Percentiles rank a stretch among this genome's conserved stretches.
Conservation (phyloP, 1,140 invertebrate genomes). For the Psix sp. region DNA sequence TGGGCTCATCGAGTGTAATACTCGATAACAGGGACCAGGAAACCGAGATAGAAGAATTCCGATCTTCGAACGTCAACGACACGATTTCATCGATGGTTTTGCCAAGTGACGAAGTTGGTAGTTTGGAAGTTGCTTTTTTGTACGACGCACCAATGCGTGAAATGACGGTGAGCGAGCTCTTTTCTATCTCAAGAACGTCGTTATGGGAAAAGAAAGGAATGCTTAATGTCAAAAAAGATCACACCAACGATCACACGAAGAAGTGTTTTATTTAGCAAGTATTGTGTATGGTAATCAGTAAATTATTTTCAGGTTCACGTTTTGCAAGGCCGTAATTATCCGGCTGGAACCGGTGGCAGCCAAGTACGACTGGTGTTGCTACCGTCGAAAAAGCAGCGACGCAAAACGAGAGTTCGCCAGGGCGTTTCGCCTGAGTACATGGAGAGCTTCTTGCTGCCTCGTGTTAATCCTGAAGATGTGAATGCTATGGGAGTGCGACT, state of each 20-base stretch:
- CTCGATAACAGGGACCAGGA: slow-evolving; percentile 71
- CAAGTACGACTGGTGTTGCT: slow-evolving; percentile 91
- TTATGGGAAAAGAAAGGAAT: not conserved
- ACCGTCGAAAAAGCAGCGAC: slow-evolving; percentile 94
- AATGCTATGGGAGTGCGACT: slow-evolving; percentile 92
- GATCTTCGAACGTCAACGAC: slow-evolving; percentile 61
- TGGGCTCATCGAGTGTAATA: slow-evolving; percentile 67
- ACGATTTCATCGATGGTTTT: slow-evolving; percentile 68
- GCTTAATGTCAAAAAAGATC: not conserved
- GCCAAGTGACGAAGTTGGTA: slow-evolving; percentile 80
- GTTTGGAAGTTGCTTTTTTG: slow-evolving; percentile 89
- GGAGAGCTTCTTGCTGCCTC: slow-evolving; percentile 93
- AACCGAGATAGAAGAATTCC: slow-evolving; percentile 67
- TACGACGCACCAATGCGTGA: slow-evolving; percentile 92
- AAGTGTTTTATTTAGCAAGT: not conserved
- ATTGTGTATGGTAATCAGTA: slow-evolving; percentile 21
- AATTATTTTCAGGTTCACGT: slow-evolving; percentile 81
- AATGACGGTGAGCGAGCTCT: slow-evolving; percentile 82
- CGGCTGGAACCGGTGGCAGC: slow-evolving; percentile 83
- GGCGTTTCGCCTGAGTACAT: slow-evolving; percentile 93
- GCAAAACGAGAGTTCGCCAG: slow-evolving; percentile 92
- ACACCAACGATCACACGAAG: not conserved
- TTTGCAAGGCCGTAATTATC: slow-evolving; percentile 90
- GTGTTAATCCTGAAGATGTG: slow-evolving; percentile 95
- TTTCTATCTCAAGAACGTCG: not conserved